Base-by-base conservation (phyloP, 2,888 invertebrate genomes). In the Apamea epomidion region DNA sequence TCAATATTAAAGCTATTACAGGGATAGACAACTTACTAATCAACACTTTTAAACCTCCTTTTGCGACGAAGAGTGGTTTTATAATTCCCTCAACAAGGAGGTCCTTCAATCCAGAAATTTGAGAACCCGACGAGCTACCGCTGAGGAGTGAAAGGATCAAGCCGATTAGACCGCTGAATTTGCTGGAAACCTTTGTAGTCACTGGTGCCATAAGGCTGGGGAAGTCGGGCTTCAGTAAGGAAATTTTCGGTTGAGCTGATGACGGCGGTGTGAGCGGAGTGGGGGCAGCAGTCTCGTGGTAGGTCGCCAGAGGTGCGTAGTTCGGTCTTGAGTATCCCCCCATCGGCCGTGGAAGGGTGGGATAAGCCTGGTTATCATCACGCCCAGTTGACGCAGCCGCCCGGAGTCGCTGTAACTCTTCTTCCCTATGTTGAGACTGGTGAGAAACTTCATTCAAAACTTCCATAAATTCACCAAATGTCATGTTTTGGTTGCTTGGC, bases 11-110 rank as follows among this genome's bases (percentile, higher is more conserved):
- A 18, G 94, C 91, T 87, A 97, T 92, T 71, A 97, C 83, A 62
- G 97, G 97, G n/a, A 97, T 94, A 7, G 95, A 90, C 69, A 97
- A 87, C 88, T 95, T 97, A 88, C 94, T 94, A 67, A 97, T 94
- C 79, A 97, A 86, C 10, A 94, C 91, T 85, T 96, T 96, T 16
- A 97, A 87, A 1, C 95, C 95, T 5, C 94, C 94, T 90, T 96
- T 96, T 48, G 94, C 94, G 0, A 91, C 80, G 60, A 96, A 88
- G 12, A 97, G 90, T 2, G 97, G 96, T 81, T 93, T 95, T 62
- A 97, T 85, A 79, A 97, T 94, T 16, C 96, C 96, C 64, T 96
- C 94, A 64, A 96, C 92, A 32, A 96, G 87, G 8, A 95, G 87
- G 60, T 95, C 95, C 83, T 94, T 95, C 51, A 97, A 92, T 25